Evolutionary conservation across 1,140 invertebrate species (phyloP).

Genomic region (Drosophila eugracilis): DNA sequence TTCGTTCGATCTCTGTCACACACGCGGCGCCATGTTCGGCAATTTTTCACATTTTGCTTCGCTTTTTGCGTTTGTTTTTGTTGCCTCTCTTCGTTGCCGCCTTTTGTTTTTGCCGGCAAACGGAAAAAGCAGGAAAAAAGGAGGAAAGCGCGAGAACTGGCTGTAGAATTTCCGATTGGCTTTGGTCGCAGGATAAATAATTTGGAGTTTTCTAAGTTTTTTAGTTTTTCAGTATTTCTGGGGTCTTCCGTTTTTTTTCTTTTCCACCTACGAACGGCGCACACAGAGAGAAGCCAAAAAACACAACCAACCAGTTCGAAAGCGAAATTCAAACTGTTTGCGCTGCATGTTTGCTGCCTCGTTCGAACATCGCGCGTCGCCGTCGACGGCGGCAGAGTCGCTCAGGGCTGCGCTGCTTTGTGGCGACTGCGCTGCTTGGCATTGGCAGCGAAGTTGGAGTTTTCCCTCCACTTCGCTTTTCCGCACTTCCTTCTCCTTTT

Average conservation of each 20-base stretch:
- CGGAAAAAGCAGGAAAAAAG: background rate
- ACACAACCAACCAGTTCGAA: constrained; percentile 74
- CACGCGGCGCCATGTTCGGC: constrained; percentile 53
- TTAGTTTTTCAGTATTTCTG: background rate
- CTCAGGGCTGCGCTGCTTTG: too few species aligned
- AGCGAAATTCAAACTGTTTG: constrained; percentile 63
- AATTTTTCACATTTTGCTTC: constrained; percentile 49
- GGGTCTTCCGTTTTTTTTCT: background rate
- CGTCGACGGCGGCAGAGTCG: constrained; percentile 14
- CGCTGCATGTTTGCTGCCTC: background rate
- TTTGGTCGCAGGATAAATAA: background rate
- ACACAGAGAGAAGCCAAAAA: constrained; percentile 45
- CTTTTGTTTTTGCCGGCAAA: constrained; percentile 41
- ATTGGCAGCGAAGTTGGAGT: constrained; percentile 43
- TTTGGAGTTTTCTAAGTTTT: background rate
- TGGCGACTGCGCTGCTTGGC: constrained; percentile 14
- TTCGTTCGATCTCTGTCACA: constrained; percentile 27
- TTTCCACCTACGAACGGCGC: constrained; percentile 25
- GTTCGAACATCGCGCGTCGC: constrained; percentile 20
- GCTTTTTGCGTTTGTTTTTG: constrained; percentile 5
- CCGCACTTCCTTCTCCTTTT: background rate
- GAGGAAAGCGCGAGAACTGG: constrained; percentile 14
- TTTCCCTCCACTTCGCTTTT: constrained; percentile 1
- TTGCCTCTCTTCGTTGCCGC: constrained; percentile 12
- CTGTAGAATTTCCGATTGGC: constrained; percentile 6